Conservation (phyloP, 2,113 vertebrate species). For the Microcebus jonahi region DNA sequence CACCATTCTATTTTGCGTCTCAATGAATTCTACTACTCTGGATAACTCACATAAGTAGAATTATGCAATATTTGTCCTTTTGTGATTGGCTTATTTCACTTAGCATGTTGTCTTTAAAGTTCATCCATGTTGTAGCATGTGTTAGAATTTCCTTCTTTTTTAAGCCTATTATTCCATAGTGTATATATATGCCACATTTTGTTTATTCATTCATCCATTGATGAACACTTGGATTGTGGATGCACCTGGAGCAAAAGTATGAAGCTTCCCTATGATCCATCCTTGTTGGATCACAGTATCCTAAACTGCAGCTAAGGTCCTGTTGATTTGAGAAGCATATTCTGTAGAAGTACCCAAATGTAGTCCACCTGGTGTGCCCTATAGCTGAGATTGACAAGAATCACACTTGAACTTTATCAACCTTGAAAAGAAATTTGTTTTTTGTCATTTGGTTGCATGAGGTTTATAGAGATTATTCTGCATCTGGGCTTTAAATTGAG, state of each 20-base stretch:
- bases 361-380: not conserved
- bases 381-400: not conserved
- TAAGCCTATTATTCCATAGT: not conserved
- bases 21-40: not conserved
- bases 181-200: not conserved
- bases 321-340: not conserved
- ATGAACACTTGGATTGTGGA: not conserved
- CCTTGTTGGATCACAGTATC: not conserved
- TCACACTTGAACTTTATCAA: not conserved
- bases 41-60: not conserved
- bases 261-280: not conserved
- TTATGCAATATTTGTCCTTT: not conserved
- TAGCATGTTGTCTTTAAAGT: not conserved
- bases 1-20: not conserved
- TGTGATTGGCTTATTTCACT: not conserved
- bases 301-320: not conserved
- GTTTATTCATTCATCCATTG: not conserved
- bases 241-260: not conserved
- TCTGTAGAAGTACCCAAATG: not conserved
- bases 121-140: not conserved
- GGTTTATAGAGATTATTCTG: not conserved
- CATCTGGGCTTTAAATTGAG: not conserved
- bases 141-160: not conserved
- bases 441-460: not conserved
- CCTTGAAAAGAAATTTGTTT: not conserved